A percentile compares a stretch with the other conserved stretches of the same genome.
Conservation (phyloP, 2,113 vertebrate species). For the Otus sunia region DNA sequence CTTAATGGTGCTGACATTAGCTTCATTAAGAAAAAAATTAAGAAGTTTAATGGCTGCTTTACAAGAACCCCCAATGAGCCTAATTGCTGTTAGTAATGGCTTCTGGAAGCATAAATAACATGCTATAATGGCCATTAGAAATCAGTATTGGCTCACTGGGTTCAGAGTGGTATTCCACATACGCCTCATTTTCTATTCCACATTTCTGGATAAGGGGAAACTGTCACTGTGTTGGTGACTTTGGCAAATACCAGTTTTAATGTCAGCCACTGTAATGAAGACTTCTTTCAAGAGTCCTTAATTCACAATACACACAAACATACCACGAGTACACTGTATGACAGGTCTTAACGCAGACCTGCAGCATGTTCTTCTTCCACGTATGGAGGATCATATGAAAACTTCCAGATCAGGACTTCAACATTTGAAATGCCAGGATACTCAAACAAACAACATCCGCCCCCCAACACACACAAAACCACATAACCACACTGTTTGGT, state of each 20-base stretch:
- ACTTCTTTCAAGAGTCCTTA: not conserved
- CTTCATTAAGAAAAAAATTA: constrained; percentile 56
- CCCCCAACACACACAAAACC: not conserved
- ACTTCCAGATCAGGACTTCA: not conserved
- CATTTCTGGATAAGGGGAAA: not conserved
- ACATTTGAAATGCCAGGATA: not conserved
- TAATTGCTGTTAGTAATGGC: not conserved
- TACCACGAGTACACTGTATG: not conserved
- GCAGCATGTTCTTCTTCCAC: not conserved
- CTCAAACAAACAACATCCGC: not conserved
- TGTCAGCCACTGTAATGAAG: not conserved
- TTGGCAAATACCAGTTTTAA: not conserved
- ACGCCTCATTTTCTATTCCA: not conserved
- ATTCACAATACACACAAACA: not conserved
- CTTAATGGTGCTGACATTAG: constrained; percentile 21
- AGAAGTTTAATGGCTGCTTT: constrained; percentile 20
- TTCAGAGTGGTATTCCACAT: not conserved
- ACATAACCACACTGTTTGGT: not conserved
- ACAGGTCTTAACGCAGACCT: not conserved
- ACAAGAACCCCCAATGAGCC: constrained; percentile 1
- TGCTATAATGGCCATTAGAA: not conserved
- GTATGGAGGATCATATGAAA: not conserved
- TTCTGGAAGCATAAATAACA: not conserved
- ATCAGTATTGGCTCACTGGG: not conserved
- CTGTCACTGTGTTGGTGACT: not conserved